A percentile compares a stretch with the other conserved stretches of the same genome.
phyloP scores from a whole-genome alignment of 1,140 invertebrate species.

The Idris sp. region DNA sequence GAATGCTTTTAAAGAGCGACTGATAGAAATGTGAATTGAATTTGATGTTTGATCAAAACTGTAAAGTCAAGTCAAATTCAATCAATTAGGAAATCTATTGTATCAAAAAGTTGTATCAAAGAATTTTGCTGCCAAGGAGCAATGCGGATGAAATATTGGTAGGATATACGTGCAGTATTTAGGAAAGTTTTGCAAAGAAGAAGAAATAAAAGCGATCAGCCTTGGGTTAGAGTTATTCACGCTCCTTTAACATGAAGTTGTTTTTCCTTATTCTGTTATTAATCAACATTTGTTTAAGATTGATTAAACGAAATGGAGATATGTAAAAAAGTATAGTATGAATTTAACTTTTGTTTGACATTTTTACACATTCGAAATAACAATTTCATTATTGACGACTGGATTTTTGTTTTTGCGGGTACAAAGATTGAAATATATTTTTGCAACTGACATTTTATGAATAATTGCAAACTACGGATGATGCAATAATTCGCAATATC shows the following conservation, averaged over 20 bases:
- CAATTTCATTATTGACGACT: no score
- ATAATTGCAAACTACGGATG: background rate
- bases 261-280: background rate
- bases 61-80: constrained; percentile 35
- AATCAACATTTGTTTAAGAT: constrained; percentile 1
- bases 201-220: constrained; percentile 26
- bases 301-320: background rate
- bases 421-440: no score
- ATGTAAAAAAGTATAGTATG: no score
- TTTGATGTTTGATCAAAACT: constrained; percentile 47
- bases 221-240: constrained; percentile 9
- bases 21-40: constrained; percentile 14
- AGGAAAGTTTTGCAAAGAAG: constrained; percentile 8
- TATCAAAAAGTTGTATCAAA: constrained; percentile 26
- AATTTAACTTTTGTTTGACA: no score
- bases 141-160: constrained; percentile 10
- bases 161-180: background rate
- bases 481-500: background rate
- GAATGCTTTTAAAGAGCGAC: no score
- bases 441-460: no score
- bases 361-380: no score
- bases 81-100: constrained; percentile 25
- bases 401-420: no score
- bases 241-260: background rate
- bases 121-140: constrained; percentile 10